Percentiles rank a stretch among this genome's conserved stretches.
Evolutionary conservation across 2,888 invertebrate genomes (phyloP).

Genomic region (Metellina segmentata): DNA sequence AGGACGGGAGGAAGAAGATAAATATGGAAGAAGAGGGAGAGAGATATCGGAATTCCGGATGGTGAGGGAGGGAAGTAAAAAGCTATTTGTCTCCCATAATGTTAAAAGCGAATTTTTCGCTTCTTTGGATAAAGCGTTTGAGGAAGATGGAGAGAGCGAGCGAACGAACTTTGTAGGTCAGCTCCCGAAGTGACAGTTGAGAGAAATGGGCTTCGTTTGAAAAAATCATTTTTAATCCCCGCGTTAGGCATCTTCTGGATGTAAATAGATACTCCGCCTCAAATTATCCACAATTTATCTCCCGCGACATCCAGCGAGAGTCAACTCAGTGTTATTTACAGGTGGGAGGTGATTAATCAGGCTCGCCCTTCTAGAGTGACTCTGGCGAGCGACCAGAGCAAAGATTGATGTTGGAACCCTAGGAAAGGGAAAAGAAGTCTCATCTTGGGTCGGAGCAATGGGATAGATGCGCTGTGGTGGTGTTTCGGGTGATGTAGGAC

Average conservation of each 20-base stretch:
- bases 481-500: too few relatives aligned
- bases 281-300: conserved; percentile 62
- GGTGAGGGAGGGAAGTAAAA: conserved; percentile 32
- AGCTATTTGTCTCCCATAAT: conserved; percentile 68
- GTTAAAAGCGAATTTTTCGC: conserved; percentile 54
- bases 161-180: conserved; percentile 66
- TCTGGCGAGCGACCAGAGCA: not conserved
- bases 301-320: conserved; percentile 39
- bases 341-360: conserved; percentile 45
- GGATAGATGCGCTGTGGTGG: too few relatives aligned
- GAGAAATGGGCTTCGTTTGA: conserved; percentile 40
- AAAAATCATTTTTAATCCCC: conserved; percentile 57
- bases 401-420: not conserved
- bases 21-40: conserved; percentile 24
- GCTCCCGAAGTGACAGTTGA: conserved; percentile 33
- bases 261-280: conserved; percentile 72
- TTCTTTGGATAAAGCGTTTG: conserved; percentile 6
- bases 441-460: too few relatives aligned
- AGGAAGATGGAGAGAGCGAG: conserved; percentile 30
- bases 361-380: conserved; percentile 1
- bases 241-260: conserved; percentile 32
- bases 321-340: conserved; percentile 39
- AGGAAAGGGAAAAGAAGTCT: too few relatives aligned
- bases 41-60: conserved; percentile 62
- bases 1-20: conserved; percentile 17